Evolutionary conservation across 2,797 vertebrate species (phyloP), one percentile per base, ranked within the genome.

Genomic region (Poecilia gillii): DNA sequence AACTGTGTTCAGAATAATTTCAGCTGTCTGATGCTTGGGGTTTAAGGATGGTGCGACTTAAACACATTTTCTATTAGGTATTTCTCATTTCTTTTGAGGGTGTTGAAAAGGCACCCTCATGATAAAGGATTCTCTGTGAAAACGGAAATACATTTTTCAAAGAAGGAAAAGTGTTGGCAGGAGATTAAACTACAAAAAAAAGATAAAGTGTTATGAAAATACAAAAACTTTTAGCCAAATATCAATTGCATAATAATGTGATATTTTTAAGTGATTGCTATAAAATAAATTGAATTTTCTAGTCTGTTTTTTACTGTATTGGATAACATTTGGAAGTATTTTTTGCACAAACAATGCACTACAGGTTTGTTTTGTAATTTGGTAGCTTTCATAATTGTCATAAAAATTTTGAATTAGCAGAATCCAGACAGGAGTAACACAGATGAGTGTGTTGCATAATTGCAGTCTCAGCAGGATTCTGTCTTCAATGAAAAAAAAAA

Each of bases 1-100:
- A 94, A 91, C 85, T 90, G 89, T 87, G 85, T 93, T 92, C 84
- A 76, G 89, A 95, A 93, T 94, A 39, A 93, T 93, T 92, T 93
- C 76, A 84, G 85, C 79, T 82, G 83, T 89, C 88, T 88, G 93
- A 91, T 89, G 74, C 82, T 84, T 57, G 74, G 71, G 74, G 83
- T 91, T 93, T 89, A 83, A 85, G 79, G 55, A 87, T 73, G 81
- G 73, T 43, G 78, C 53, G 70, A 77, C 72, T 88, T 85, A 86
- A 84, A 72, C 81, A 75, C 86, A 87, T 85, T 92, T 93, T 93
- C 78, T 87, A 91, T 92, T 90, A 88, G 51, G 13, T 66, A 47
- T 75, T 66, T 82, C 81, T 78, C 83, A 72, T 87, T 84, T 83
- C 80, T 78, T 87, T 86, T 85, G 62, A 85, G 80, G 79, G 78